A percentile compares a stretch with the other conserved stretches of the same genome.
Conservation (phyloP, 23 tunicate genomes). For the Trididemnum clinides region DNA sequence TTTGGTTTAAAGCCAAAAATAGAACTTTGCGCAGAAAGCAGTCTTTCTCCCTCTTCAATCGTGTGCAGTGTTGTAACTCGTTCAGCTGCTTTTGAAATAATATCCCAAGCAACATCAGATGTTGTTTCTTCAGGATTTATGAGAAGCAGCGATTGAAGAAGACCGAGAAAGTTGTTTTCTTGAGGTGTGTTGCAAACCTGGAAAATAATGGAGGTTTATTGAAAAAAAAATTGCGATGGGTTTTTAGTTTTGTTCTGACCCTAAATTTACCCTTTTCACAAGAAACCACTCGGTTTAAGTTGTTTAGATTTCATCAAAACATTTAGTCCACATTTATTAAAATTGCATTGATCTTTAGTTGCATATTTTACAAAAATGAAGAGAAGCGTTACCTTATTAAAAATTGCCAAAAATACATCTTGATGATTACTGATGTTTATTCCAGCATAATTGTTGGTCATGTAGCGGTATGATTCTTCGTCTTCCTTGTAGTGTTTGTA, state of each 20-base stretch:
- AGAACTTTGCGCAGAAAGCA: background rate
- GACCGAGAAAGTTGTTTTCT: slow-evolving; percentile 27
- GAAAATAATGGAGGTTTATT: too few species aligned
- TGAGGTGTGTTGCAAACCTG: slow-evolving; percentile 42
- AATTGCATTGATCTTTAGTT: too few species aligned
- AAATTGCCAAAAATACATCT: slow-evolving; percentile 52
- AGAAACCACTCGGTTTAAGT: too few species aligned
- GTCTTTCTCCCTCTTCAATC: slow-evolving; percentile 11
- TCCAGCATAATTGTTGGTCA: slow-evolving; percentile 11
- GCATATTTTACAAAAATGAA: too few species aligned
- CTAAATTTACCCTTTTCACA: too few species aligned
- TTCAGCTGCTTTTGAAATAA: slow-evolving; percentile 36
- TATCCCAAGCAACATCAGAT: slow-evolving; percentile 44
- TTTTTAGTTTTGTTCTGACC: too few species aligned
- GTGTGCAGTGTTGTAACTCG: slow-evolving; percentile 2
- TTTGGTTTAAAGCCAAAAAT: background rate
- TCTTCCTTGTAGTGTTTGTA: slow-evolving; percentile 36
- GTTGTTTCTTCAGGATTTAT: slow-evolving; percentile 32
- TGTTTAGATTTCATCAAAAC: too few species aligned
- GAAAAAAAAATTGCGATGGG: too few species aligned
- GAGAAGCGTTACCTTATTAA: slow-evolving; percentile 46
- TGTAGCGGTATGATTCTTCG: slow-evolving; percentile 10
- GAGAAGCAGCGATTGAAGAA: slow-evolving; percentile 48
- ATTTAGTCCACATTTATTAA: too few species aligned
- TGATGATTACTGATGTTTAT: slow-evolving; percentile 36